Base-by-base conservation (phyloP, 2,113 vertebrate genomes). In the Sitta europaea region DNA sequence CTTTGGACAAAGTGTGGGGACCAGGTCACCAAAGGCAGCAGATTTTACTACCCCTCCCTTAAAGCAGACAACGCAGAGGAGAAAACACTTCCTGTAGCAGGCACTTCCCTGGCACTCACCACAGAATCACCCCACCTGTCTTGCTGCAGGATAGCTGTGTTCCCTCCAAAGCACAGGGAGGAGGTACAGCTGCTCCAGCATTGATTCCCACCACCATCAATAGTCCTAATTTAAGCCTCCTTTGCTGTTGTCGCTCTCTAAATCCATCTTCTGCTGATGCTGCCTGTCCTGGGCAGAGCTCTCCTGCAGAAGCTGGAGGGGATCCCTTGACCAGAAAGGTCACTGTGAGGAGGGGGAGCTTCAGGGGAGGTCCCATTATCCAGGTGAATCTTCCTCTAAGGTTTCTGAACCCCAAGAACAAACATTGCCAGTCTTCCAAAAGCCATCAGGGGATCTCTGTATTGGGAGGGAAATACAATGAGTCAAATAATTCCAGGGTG, bases 121-220 rank as follows among this genome's bases (percentile, higher is more conserved):
- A 1, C 31, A 33, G 28, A 0, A 1, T 43, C 17, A 33, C 19
- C 18, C 11, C 18, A 5, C 0, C 0, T 12, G 23, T 17, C 48
- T 6, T 5, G 2, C 19, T 57, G 28, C 48, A 51, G 23, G 43
- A 7, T 14, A 9, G 19, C 58, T 68, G 45, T 33, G 45, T 38
- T 35, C 29, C 42, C 58, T 53, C 22, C 68, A 84, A 54, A 43
- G 35, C 11, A 48, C 8, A 11, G 0, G 2, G n/a, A 45, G 40
- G 20, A 81, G 33, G 22, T 5, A 21, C 31, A 53, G 24, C 33
- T 74, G 29, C 86, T 73, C 55, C 76, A 62, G 27, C 21, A 23
- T 0, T 40, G 72, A 36, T 74, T 74, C 31, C 47, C 43, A 77
- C 21, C 38, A 25, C 43, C 51, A 36, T 6, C 35, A 59, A 4